Conservation (phyloP, 23 tunicate species). For the Styela plicata region DNA sequence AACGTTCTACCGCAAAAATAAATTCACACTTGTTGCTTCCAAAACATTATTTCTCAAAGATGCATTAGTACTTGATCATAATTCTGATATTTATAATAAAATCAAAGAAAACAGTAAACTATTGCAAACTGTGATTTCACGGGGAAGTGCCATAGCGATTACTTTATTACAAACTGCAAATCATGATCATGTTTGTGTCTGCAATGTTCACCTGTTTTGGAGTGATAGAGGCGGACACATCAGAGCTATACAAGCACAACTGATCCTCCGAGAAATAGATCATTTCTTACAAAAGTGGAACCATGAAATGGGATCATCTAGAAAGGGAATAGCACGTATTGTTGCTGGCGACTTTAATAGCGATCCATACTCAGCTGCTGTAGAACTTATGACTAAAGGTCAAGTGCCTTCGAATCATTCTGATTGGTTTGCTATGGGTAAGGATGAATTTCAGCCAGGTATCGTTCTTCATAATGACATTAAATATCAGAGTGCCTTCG, state of each 20-base stretch:
- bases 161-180: not conserved
- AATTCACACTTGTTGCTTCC: not conserved
- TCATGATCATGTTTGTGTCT: not conserved
- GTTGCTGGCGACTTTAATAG: slow-evolving; percentile 90
- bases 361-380: slow-evolving; percentile 43
- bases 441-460: not conserved
- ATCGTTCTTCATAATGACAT: not conserved
- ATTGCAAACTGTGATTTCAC: not conserved
- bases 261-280: not conserved
- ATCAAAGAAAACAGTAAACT: not conserved
- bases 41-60: not conserved
- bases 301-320: not conserved
- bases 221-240: not conserved
- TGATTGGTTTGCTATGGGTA: slow-evolving; percentile 69
- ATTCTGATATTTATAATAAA: not conserved
- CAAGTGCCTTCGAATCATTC: slow-evolving; percentile 68
- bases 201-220: not conserved
- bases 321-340: slow-evolving; percentile 13
- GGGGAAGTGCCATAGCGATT: not conserved
- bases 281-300: not conserved
- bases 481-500: not conserved
- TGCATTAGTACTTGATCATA: not conserved
- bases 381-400: slow-evolving; percentile 48
- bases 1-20: not conserved
- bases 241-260: not conserved